These are phyloP conservation scores for Propithecus deckenii DNA, from an alignment of 2,797 vertebrate genomes.

Conservation along the genomic window DNA sequence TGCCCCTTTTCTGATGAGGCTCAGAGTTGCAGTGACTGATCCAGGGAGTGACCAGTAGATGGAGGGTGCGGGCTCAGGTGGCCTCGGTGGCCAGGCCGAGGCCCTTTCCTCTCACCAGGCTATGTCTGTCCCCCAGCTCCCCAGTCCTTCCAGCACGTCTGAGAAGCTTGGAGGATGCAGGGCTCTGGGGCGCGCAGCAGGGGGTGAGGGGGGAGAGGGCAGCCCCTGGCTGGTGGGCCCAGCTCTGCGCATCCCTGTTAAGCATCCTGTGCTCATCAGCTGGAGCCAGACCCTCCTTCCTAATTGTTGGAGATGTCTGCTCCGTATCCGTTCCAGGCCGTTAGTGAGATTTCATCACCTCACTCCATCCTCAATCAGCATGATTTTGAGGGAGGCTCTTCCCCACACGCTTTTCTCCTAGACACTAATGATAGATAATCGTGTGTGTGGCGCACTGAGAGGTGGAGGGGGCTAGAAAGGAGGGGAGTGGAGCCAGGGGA, in stretches of 20 bases:
- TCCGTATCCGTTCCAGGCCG: neutral
- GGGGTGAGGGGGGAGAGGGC: accelerated
- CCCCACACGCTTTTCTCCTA: neutral
- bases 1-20: neutral
- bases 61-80: neutral
- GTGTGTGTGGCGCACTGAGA: neutral
- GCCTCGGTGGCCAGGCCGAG: neutral
- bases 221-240: accelerated
- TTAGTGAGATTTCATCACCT: neutral
- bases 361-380: neutral
- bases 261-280: neutral
- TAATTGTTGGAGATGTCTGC: neutral
- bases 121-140: neutral
- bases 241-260: neutral
- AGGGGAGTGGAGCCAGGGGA: neutral
- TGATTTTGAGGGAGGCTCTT: neutral
- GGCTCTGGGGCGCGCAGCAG: too few relatives aligned
- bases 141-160: too few relatives aligned
- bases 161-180: neutral
- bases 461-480: neutral
- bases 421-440: neutral
- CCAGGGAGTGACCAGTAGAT: neutral
- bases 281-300: neutral
- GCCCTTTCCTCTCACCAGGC: too few relatives aligned
- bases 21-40: neutral